Base-by-base conservation (phyloP, 2,888 invertebrate genomes). In the Timandra comae region DNA sequence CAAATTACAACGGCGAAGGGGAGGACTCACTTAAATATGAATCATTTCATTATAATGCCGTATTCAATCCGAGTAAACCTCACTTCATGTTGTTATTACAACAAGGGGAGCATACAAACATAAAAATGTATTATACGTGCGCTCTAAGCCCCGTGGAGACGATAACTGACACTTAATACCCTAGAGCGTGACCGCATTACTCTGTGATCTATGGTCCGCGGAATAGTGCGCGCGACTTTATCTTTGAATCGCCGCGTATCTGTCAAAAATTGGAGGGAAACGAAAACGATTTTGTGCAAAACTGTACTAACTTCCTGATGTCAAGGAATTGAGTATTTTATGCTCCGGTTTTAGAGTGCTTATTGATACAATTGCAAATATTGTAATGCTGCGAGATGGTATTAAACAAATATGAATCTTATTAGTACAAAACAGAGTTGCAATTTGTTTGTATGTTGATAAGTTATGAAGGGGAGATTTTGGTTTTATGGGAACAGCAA, bases 31-130 rank as follows among this genome's bases (percentile, higher is more conserved):
- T 85, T 85, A 84, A 84, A 85, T 85, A 85, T 85, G 85, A 84
- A 85, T 85, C 84, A 85, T 84, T 85, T 84, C 84, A 84, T 85
- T 85, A 85, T 85, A 85, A 85, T 84, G 58, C 82, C 78, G 73
- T 81, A 82, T 84, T 85, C 81, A 85, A 85, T 85, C 80, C 82
- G 68, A 74, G 77, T 77, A 80, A 80, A 80, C 76, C 81, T 81
- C 76, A 80, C 81, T 82, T 75, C 77, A 78, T 77, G 77, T 73
- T 76, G 71, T 72, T 80, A 77, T 80, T 79, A 70, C 73, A 75
- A 78, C 72, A 73, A 78, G 81, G 82, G 80, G 84, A 73, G 68
- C 63, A 43, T 56, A 63, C 66, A 64, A 65, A 78, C 66, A 79
- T 75, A 80, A 81, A 77, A 79, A 79, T 78, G 73, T 77, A 75